These are phyloP conservation scores for Illadopsis cleaveri DNA, from an alignment of 2,113 vertebrate genomes.

Conservation along the genomic window DNA sequence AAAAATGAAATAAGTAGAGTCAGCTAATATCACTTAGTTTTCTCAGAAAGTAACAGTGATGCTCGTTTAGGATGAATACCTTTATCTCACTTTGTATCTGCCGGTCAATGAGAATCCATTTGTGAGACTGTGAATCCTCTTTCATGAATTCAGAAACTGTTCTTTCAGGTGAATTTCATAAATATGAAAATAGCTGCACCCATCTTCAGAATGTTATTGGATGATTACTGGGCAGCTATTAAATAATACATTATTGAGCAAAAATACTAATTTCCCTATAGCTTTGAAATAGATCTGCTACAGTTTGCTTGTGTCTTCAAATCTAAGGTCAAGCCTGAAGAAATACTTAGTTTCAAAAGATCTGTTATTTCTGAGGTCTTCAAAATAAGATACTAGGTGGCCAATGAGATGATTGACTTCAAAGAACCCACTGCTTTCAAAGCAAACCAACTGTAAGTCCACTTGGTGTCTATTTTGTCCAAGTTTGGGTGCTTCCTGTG, in stretches of 20 bases:
- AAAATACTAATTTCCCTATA: not conserved
- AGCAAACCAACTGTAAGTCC: not conserved
- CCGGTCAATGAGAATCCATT: not conserved
- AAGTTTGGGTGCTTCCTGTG: not conserved
- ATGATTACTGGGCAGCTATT: not conserved
- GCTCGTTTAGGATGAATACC: not conserved
- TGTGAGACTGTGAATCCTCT: not conserved
- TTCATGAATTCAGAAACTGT: not conserved
- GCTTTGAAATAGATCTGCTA: not conserved
- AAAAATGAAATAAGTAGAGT: not conserved
- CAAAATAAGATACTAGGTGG: not conserved
- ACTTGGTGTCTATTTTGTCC: not conserved
- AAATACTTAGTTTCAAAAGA: not conserved
- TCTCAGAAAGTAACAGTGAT: not conserved
- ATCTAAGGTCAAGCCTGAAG: not conserved
- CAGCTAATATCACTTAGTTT: not conserved
- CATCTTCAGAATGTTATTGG: not conserved
- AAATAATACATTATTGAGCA: slow-evolving; percentile 2
- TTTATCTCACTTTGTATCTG: not conserved
- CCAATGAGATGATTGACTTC: not conserved
- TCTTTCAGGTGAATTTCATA: slow-evolving; percentile 2
- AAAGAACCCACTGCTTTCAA: not conserved
- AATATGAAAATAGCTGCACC: slow-evolving; percentile 12
- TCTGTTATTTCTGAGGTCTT: not conserved
- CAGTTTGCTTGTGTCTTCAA: not conserved